Evolutionary conservation across 2,888 invertebrate genomes (phyloP), one percentile per base, ranked within the genome.

Genomic region (Elmis aenea): DNA sequence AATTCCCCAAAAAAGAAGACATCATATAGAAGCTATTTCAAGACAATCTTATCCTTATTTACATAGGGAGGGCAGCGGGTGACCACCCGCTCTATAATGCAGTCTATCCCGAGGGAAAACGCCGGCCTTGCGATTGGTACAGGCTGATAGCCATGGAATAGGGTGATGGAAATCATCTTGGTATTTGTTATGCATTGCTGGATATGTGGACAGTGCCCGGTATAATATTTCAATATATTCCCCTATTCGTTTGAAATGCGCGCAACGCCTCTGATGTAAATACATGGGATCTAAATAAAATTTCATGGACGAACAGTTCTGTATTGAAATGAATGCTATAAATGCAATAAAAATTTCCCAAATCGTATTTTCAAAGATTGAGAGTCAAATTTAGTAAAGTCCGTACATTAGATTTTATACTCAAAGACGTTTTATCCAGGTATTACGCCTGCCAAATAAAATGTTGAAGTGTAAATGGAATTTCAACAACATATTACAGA

Each of bases 191-290:
- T 66, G 66, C 66, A 66, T 66, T 66, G 66, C 61, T 61, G 60
- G 58, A 57, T 58, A 53, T 59, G 63, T 64, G 64, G 64, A 64
- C 66, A 64, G 55, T 61, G 64, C 56, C 58, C 61, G 58, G 64
- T 60, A 66, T 66, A 66, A 66, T 66, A 65, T 66, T 66, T 66
- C 64, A 65, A 66, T 66, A 65, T 66, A 65, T 61, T 61, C 51
- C 48, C 46, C 43, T 45, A 48, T 45, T 31, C 42, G 42, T 34
- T 42, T 41, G 43, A 48, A 43, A 48, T 44, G 45, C 41, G 45
- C 26, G 33, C 43, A 41, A 46, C 48, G 48, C 48, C 45, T 48
- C 43, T 41, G 43, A 48, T 48, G 48, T 48, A 48, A 48, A 48
- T 48, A 48, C 43, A 42, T 38, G 36, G 33, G 42, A 48, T 48